A percentile compares a stretch with the other conserved stretches of the same genome.
Conservation (phyloP, 2,888 invertebrate species). For the Leucoptera coffeella region DNA sequence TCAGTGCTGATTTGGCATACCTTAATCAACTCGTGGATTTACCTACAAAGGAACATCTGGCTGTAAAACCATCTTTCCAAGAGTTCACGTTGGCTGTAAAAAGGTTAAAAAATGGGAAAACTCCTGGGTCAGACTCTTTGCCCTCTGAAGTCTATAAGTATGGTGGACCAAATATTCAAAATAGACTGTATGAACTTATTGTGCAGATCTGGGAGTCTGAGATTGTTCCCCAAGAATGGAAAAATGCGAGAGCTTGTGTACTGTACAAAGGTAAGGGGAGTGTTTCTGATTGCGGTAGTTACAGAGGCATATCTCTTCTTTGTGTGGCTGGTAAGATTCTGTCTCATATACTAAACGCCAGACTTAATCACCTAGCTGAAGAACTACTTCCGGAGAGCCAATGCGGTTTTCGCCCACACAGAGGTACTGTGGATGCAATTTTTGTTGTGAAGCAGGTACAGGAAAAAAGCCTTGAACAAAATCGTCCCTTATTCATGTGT, state of each 20-base stretch:
- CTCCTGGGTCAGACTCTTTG: constrained; percentile 2
- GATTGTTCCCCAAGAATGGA: constrained; percentile 3
- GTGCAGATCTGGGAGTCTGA: constrained; percentile 2
- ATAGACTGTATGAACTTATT: constrained; percentile 1
- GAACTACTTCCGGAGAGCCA: not conserved
- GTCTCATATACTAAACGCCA: constrained; percentile 1
- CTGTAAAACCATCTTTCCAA: constrained; percentile 1
- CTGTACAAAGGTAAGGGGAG: constrained; percentile 1
- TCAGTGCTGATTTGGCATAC: constrained; percentile 2
- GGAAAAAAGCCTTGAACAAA: constrained; percentile 6
- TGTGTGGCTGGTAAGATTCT: constrained; percentile 1
- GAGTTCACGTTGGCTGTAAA: not conserved
- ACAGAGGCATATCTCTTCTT: constrained; percentile 1
- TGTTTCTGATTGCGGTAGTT: not conserved
- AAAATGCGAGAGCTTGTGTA: constrained; percentile 1
- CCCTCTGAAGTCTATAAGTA: constrained; percentile 3
- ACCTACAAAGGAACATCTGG: constrained; percentile 1
- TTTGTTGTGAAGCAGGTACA: constrained; percentile 1
- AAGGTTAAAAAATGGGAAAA: constrained; percentile 2
- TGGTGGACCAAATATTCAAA: constrained; percentile 1
- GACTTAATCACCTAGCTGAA: constrained; percentile 1
- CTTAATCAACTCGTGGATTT: not conserved
- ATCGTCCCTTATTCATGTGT: constrained; percentile 5
- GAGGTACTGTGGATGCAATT: constrained; percentile 2
- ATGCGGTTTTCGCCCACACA: constrained; percentile 1